Percentiles rank a stretch among this genome's conserved stretches.
These are phyloP conservation scores for Hepsetus odoe DNA, from an alignment of 2,113 vertebrate genomes.

Conservation along the genomic window DNA sequence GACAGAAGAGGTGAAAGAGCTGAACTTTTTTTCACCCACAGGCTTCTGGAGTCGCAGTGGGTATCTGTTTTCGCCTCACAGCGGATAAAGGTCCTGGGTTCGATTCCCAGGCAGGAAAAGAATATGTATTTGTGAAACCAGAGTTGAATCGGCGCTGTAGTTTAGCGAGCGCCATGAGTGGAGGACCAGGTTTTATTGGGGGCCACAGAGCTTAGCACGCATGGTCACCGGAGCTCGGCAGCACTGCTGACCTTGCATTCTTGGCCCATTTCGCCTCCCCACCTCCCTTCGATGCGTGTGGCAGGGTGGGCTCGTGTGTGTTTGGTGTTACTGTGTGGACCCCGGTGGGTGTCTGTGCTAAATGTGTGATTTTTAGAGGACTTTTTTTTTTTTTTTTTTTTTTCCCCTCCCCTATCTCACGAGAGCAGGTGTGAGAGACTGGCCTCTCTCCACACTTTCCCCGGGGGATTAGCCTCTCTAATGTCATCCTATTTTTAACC, in stretches of 20 bases:
- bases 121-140: too few species aligned
- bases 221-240: constrained; percentile 8
- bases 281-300: neutral
- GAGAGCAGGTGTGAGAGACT: constrained; percentile 22
- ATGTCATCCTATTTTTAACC: constrained; percentile 54
- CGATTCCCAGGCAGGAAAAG: too few species aligned
- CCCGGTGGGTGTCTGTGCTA: neutral
- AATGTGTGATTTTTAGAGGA: constrained; percentile 15
- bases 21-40: too few species aligned
- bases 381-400: too few species aligned
- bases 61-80: too few species aligned
- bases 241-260: constrained; percentile 7
- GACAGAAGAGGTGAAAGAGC: too few species aligned
- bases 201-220: neutral
- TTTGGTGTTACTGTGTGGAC: neutral
- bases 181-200: neutral
- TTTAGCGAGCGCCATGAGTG: neutral
- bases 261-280: neutral
- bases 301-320: neutral
- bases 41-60: too few species aligned
- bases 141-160: neutral
- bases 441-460: neutral
- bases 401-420: constrained; percentile 44
- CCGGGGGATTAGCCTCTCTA: constrained; percentile 41
- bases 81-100: too few species aligned